Evolutionary conservation across 2,113 vertebrate species (phyloP).

Genomic region (Misgurnus mizolepis): DNA sequence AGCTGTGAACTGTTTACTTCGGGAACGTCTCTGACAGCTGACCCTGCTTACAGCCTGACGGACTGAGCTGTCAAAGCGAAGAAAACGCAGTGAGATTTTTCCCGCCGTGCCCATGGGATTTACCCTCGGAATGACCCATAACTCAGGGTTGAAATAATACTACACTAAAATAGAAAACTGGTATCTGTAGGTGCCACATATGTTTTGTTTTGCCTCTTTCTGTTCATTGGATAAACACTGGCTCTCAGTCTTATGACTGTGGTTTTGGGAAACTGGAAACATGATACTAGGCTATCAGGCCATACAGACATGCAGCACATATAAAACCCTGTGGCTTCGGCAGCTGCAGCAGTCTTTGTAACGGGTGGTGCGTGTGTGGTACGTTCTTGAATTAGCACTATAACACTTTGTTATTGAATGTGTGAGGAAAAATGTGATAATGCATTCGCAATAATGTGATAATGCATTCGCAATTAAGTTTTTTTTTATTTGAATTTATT

Average conservation of each 20-base stretch:
- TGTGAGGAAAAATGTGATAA: constrained; percentile 43
- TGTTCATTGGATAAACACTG: constrained; percentile 43
- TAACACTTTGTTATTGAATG: constrained; percentile 19
- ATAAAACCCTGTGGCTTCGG: constrained; percentile 44
- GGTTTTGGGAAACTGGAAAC: constrained; percentile 42
- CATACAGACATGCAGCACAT: constrained; percentile 40
- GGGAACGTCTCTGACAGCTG: constrained; percentile 18
- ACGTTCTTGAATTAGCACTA: constrained; percentile 36
- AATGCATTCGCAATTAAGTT: constrained; percentile 41
- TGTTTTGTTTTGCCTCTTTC: constrained; percentile 18
- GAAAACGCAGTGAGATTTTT: not conserved
- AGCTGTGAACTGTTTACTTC: constrained; percentile 64
- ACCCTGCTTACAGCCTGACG: constrained; percentile 10
- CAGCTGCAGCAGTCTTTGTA: constrained; percentile 32
- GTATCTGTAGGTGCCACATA: constrained; percentile 21
- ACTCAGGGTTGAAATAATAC: not conserved
- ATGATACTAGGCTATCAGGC: constrained; percentile 28
- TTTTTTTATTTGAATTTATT: constrained; percentile 1
- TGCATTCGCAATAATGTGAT: constrained; percentile 42
- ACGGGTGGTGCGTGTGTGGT: constrained; percentile 34
- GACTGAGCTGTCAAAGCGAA: not conserved
- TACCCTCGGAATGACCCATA: constrained; percentile 13
- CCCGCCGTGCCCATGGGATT: not conserved
- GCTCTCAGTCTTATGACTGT: constrained; percentile 21
- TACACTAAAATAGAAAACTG: constrained; percentile 6